These are phyloP conservation scores for Drosophila mayri DNA, from an alignment of 1,140 invertebrate species.

Conservation along the genomic window DNA sequence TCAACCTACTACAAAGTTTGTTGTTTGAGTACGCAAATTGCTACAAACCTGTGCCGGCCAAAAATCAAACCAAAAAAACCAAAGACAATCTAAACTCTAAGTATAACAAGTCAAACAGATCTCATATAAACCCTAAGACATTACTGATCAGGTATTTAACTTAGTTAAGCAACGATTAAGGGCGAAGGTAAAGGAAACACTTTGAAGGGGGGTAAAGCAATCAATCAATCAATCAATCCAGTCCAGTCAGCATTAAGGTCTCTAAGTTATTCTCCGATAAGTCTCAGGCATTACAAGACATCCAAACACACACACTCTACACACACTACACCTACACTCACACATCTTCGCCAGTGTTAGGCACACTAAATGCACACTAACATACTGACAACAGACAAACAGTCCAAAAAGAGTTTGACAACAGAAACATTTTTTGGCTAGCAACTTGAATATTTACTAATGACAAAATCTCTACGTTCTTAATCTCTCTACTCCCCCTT, in stretches of 20 bases:
- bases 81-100: slow-evolving; percentile 72
- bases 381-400: slow-evolving; percentile 59
- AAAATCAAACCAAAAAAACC: slow-evolving; percentile 57
- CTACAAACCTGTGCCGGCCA: slow-evolving; percentile 80
- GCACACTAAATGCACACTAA: slow-evolving; percentile 63
- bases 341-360: slow-evolving; percentile 55
- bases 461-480: slow-evolving; percentile 78
- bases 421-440: slow-evolving; percentile 50
- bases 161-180: slow-evolving; percentile 49
- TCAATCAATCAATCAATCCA: background rate
- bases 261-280: slow-evolving; percentile 48
- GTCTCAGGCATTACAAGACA: slow-evolving; percentile 48
- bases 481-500: slow-evolving; percentile 70
- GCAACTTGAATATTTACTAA: slow-evolving; percentile 68
- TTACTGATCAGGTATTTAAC: slow-evolving; percentile 70
- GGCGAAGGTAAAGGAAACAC: slow-evolving; percentile 24
- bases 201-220: slow-evolving; percentile 8
- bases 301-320: slow-evolving; percentile 35
- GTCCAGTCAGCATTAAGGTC: slow-evolving; percentile 14
- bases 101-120: slow-evolving; percentile 63
- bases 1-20: slow-evolving; percentile 71
- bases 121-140: slow-evolving; percentile 62
- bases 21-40: slow-evolving; percentile 81
- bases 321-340: slow-evolving; percentile 36
- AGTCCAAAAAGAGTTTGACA: slow-evolving; percentile 55